Conservation (phyloP, 2,113 vertebrate genomes). For the Engraulis encrasicolus region DNA sequence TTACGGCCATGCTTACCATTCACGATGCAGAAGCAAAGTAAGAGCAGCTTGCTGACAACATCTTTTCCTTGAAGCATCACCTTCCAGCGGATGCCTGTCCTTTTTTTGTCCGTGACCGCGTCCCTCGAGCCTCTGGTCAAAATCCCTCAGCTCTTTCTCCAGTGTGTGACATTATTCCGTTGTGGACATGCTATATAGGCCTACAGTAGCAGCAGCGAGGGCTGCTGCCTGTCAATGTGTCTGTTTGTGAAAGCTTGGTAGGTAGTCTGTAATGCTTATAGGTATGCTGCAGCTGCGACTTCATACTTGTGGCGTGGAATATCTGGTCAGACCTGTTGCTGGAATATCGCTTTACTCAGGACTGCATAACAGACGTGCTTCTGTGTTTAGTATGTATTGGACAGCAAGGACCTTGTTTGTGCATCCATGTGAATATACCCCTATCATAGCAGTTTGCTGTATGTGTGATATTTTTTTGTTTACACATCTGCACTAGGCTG, state of each 20-base stretch:
- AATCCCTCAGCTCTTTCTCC: neutral
- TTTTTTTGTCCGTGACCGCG: neutral
- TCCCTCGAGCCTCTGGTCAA: neutral
- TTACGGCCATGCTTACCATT: no score
- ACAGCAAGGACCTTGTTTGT: no score
- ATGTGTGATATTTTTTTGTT: no score
- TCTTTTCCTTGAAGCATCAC: neutral
- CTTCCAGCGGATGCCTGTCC: neutral
- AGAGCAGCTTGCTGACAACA: neutral
- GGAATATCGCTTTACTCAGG: neutral
- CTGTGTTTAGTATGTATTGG: neutral
- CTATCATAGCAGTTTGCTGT: no score
- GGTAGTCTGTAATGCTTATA: neutral
- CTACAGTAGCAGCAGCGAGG: no score
- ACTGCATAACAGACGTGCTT: neutral
- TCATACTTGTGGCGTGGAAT: neutral
- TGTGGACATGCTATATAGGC: no score
- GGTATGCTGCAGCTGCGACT: neutral
- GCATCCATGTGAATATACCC: no score
- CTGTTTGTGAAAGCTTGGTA: neutral
- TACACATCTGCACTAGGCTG: no score
- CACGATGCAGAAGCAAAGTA: neutral
- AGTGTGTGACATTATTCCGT: no score
- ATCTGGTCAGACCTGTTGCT: neutral
- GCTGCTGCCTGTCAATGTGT: neutral